Base-by-base conservation (phyloP, 2,888 invertebrate species). In the Argynnis bischoffii region DNA sequence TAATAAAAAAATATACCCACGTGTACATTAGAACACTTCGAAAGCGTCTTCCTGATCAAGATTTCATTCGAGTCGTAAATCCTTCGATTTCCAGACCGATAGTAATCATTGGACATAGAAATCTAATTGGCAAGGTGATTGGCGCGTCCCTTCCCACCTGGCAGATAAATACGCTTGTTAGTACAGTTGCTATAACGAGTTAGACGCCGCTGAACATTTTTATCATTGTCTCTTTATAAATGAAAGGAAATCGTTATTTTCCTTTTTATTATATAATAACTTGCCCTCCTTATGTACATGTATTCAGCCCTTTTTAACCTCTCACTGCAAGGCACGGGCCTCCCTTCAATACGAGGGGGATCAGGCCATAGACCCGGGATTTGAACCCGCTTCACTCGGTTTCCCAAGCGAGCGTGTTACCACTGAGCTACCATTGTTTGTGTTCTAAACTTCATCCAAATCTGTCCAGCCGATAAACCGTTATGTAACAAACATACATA, bases 81-180 rank as follows among this genome's bases (percentile, higher is more conserved):
- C 61, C 61, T 51, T 66, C 60, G 66, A 54, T 18, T 55, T 61
- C 16, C 46, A 41, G 35, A 60, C 47, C 66, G 66, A 60, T 66
- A 60, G 60, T 55, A 60, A 66, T 60, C 60, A 21, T 60, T 21
- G 21, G 31, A 51, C 48, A 50, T 50, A 18, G 35, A 55, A 35
- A 66, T 48, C 66, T 66, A 66, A 66, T 66, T 66, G 59, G 66
- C 46, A 48, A 59, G 14, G 46, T 55, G 60, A 68, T 64, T 59
- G 60, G 68, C 50, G 55, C 35, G 48, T 47, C 57, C 63, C 54
- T 46, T 63, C 41, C 64, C 51, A 53, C 54, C 41, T 66, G 46
- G 46, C 26, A 54, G 65, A 59, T 59, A 54, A 53, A 54, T 59
- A 54, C 60, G 54, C 59, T 55, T 60, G 53, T 60, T 66, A 59